Evolutionary conservation across 2,113 vertebrate species (phyloP), one percentile per base, ranked within the genome.

Genomic region (Toxotes chatareus): DNA sequence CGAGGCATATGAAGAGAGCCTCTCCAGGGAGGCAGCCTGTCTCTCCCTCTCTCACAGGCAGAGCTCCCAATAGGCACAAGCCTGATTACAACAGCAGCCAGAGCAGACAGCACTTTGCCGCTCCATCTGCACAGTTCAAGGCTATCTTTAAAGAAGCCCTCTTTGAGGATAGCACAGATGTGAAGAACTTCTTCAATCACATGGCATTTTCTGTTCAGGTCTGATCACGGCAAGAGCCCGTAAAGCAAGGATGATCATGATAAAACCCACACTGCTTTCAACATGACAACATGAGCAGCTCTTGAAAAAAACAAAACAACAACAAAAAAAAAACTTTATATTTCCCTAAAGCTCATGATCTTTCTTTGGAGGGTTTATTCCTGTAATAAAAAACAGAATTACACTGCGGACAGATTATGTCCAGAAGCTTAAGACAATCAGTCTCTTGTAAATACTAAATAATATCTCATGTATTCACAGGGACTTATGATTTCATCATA

Each of bases 71-170:
- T 59, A 68, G 88, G 82, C 86, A 76, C 53, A 60, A 32, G 71
- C 82, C 83, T 83, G 91, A 91, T 92, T 88, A 89, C 83, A 86
- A 82, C 74, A 85, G 74, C 83, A 86, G 79, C 74, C 72, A 47
- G 61, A 86, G 80, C 87, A 90, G 84, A 85, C 83, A 82, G 76
- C 79, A 73, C 74, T 82, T 76, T 87, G 87, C 79, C 11, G 76
- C 83, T 71, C 62, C 87, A 90, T 91, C 89, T 85, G 82, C 79
- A 73, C 81, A 55, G 80, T 88, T 87, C 82, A 90, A 83, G 86
- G 88, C 86, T 86, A 85, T 87, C 89, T 91, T 67, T 90, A 89
- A 87, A 85, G 73, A 78, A 81, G 71, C 64, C 76, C 57, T 83
- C 70, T 91, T 78, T 88, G 83, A 89, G 68, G 82, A 81, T 56